Conservation (phyloP, 2,797 vertebrate species). For the Sebastes jordani region DNA sequence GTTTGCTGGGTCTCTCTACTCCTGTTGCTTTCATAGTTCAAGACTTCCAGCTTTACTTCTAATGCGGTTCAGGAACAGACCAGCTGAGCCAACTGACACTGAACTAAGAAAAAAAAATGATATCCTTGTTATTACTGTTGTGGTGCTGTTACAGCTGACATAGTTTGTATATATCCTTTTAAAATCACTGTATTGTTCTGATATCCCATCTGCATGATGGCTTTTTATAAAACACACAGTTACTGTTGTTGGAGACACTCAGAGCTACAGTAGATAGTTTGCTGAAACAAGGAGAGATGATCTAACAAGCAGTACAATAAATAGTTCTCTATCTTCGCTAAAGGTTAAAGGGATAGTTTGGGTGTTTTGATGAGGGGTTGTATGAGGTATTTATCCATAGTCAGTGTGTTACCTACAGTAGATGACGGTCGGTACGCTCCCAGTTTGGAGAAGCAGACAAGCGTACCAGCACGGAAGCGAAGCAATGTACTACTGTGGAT, state of each 20-base stretch:
- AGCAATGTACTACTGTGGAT: no score
- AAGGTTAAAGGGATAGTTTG: not conserved
- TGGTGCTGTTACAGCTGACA: not conserved
- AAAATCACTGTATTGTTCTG: not conserved
- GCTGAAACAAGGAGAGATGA: not conserved
- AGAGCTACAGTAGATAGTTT: not conserved
- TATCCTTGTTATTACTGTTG: not conserved
- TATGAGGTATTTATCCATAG: no score
- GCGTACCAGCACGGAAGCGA: no score
- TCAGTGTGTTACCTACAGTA: no score
- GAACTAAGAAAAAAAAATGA: not conserved
- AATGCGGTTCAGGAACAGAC: not conserved
- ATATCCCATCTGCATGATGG: not conserved
- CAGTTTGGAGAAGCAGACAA: no score
- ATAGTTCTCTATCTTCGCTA: not conserved
- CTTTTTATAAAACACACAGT: not conserved
- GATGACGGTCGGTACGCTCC: no score
- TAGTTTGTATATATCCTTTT: not conserved
- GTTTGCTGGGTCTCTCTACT: constrained; percentile 1
- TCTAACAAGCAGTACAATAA: not conserved
- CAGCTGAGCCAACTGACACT: not conserved
- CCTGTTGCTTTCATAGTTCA: constrained; percentile 16
- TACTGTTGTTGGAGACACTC: not conserved
- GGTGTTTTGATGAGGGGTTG: no score
- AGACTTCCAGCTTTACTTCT: not conserved